Evolutionary conservation across 2,113 vertebrate genomes (phyloP).

Genomic region (Epinephelus cyanopodus): DNA sequence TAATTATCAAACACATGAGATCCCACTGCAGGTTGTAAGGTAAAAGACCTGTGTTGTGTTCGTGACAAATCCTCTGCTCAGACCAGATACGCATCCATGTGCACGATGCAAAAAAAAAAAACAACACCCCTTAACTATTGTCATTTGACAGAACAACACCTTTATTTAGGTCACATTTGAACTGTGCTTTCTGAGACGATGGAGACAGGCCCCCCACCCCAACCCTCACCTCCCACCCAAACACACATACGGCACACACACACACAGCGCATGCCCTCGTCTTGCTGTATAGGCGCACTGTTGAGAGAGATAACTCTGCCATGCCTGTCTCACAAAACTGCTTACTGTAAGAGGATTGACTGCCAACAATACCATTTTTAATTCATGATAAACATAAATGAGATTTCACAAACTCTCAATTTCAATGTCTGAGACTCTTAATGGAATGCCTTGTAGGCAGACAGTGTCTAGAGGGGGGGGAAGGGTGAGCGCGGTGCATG

Average conservation of each 20-base stretch:
- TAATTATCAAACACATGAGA: conserved; percentile 72
- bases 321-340: conserved; percentile 81
- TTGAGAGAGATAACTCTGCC: conserved; percentile 76
- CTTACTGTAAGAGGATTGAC: conserved; percentile 86
- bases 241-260: neutral
- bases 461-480: conserved; percentile 23
- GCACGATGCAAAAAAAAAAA: conserved; percentile 16
- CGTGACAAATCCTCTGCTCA: conserved; percentile 38
- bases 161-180: conserved; percentile 85
- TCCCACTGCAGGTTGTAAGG: conserved; percentile 48
- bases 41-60: conserved; percentile 25
- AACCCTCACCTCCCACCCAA: conserved; percentile 42
- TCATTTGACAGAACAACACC: conserved; percentile 64
- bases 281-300: conserved; percentile 52
- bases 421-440: conserved; percentile 74
- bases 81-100: conserved; percentile 21
- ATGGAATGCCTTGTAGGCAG: conserved; percentile 74
- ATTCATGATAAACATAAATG: conserved; percentile 86
- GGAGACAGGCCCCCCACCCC: conserved; percentile 39
- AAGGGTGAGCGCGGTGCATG: conserved; percentile 19
- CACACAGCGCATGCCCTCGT: conserved; percentile 17
- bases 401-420: conserved; percentile 81
- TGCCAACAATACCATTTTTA: conserved; percentile 84
- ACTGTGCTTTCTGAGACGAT: conserved; percentile 69
- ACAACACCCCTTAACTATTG: conserved; percentile 6